Conservation (phyloP, 2,888 invertebrate species). For the Athalia rosae region DNA sequence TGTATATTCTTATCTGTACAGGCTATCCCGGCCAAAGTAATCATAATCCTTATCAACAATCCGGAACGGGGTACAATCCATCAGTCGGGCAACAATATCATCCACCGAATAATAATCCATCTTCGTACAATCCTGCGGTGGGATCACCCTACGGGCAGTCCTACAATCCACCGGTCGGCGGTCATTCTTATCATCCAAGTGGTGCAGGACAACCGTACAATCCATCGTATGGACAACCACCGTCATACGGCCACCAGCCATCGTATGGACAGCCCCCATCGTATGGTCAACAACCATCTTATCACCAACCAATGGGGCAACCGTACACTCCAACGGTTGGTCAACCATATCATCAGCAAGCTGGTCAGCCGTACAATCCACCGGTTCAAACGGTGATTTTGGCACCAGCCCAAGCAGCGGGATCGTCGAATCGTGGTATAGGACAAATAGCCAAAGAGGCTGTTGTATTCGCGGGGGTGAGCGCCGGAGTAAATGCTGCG, state of each 20-base stretch:
- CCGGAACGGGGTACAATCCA: slow-evolving; percentile 56
- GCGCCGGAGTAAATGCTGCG: slow-evolving; percentile 70
- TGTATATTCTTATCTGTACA: neutral
- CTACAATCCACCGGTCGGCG: slow-evolving; percentile 43
- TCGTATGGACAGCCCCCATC: slow-evolving; percentile 48
- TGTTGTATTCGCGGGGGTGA: slow-evolving; percentile 69
- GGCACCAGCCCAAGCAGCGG: slow-evolving; percentile 50
- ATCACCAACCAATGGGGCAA: slow-evolving; percentile 50
- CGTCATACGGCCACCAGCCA: slow-evolving; percentile 52
- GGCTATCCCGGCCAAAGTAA: slow-evolving; percentile 28
- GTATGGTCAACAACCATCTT: slow-evolving; percentile 45
- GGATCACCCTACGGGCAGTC: slow-evolving; percentile 48
- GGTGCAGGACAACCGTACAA: slow-evolving; percentile 48
- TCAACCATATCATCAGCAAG: slow-evolving; percentile 46
- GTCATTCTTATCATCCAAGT: slow-evolving; percentile 13
- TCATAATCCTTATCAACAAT: slow-evolving; percentile 22
- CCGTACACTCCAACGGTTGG: slow-evolving; percentile 55
- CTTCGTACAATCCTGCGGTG: slow-evolving; percentile 6
- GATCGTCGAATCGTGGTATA: slow-evolving; percentile 62
- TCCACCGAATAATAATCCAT: slow-evolving; percentile 39
- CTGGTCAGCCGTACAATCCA: slow-evolving; percentile 54
- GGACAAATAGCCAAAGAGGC: slow-evolving; percentile 72
- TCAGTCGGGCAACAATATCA: slow-evolving; percentile 55
- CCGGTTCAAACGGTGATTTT: slow-evolving; percentile 63
- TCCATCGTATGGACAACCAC: slow-evolving; percentile 37